These are phyloP conservation scores for Eurytoma californica DNA, from an alignment of 2,888 invertebrate genomes.

Conservation along the genomic window DNA sequence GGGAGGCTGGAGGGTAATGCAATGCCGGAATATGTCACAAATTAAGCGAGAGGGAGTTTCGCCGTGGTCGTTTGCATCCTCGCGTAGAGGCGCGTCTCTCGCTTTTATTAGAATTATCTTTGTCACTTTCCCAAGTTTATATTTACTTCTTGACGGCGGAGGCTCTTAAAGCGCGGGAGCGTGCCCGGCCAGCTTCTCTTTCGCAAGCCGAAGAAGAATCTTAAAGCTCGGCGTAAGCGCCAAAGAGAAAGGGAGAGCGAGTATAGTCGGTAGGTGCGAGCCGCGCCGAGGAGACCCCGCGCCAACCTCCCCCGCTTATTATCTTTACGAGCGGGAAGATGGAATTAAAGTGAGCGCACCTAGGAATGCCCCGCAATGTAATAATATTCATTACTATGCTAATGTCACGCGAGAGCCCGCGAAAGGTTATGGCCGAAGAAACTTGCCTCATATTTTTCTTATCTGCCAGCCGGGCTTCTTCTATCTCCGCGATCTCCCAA, in stretches of 20 bases:
- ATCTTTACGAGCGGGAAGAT: constrained; percentile 75
- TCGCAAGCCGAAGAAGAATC: constrained; percentile 50
- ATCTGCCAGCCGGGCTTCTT: constrained; percentile 34
- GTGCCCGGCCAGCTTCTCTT: constrained; percentile 15
- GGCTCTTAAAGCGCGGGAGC: constrained; percentile 15
- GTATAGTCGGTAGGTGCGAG: constrained; percentile 53
- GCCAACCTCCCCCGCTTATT: constrained; percentile 71
- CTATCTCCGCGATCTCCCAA: background rate
- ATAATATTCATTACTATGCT: constrained; percentile 76
- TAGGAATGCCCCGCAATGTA: constrained; percentile 69
- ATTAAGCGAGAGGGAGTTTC: constrained; percentile 69
- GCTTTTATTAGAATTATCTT: constrained; percentile 76
- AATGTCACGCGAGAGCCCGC: constrained; percentile 69
- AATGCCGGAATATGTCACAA: constrained; percentile 74
- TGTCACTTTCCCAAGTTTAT: constrained; percentile 75
- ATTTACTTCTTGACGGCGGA: constrained; percentile 70
- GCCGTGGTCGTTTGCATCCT: constrained; percentile 66
- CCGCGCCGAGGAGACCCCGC: too few species aligned
- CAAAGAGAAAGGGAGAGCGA: constrained; percentile 26
- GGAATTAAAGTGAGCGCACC: constrained; percentile 74
- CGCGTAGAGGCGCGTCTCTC: constrained; percentile 62
- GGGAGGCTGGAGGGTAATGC: constrained; percentile 66
- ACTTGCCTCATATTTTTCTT: constrained; percentile 73
- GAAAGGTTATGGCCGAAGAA: constrained; percentile 69
- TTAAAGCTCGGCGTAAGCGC: constrained; percentile 37